Conservation (phyloP, 1,140 invertebrate genomes). For the Ceratitis capitata region DNA sequence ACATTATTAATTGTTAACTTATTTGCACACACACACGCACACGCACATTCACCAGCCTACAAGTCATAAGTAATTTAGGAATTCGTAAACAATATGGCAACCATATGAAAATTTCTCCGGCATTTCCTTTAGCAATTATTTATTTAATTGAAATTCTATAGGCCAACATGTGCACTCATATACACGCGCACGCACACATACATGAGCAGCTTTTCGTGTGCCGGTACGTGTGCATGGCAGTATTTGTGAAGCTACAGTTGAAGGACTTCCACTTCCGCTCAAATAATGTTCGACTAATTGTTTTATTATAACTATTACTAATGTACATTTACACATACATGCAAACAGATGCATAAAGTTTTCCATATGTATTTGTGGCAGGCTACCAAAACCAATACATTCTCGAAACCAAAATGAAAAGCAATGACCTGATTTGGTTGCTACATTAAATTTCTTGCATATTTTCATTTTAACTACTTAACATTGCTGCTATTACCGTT, state of each 20-base stretch:
- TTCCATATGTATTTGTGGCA: not conserved
- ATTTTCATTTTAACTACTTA: not conserved
- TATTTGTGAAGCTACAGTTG: not conserved
- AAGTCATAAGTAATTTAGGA: not conserved
- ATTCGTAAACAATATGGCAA: not conserved
- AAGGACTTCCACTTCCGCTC: too few species aligned
- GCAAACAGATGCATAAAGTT: not conserved
- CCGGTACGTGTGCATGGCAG: not conserved
- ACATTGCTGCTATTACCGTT: too few species aligned
- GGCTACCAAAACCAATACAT: not conserved
- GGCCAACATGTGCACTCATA: not conserved
- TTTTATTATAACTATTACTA: too few species aligned
- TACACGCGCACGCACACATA: not conserved
- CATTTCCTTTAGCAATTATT: slow-evolving; percentile 7
- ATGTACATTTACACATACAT: not conserved
- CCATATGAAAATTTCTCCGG: not conserved
- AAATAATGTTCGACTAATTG: too few species aligned
- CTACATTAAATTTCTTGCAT: not conserved
- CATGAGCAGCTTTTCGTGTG: not conserved
- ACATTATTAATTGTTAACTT: not conserved
- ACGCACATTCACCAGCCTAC: not conserved
- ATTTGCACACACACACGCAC: not conserved
- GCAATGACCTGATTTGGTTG: not conserved
- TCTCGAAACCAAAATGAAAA: not conserved
- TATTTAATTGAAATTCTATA: slow-evolving; percentile 7